Base-by-base conservation (phyloP, 2,797 vertebrate species). In the Mormyrops boulengeri region DNA sequence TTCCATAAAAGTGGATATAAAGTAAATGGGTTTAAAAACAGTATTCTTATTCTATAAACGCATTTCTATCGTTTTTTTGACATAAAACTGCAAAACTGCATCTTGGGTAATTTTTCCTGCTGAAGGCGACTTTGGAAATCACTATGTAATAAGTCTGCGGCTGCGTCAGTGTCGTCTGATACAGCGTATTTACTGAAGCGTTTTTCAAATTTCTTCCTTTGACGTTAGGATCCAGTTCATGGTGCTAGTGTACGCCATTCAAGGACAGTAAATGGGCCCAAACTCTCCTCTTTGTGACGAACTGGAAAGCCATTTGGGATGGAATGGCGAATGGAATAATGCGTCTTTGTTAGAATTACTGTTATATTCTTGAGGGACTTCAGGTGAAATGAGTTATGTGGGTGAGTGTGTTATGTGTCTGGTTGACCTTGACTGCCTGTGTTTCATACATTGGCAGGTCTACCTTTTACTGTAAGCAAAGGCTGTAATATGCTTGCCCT, bases 401-500 rank as follows among this genome's bases (percentile, higher is more conserved):
- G 52, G 26, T 55, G 52, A 22, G 38, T 88, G 47, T 82, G 47
- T 90, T 91, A 89, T 69, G 77, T 88, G 30, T 60, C 41, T 90
- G 86, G 1, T 30, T 73, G 34, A 88, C 62, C 49, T 41, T 62
- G 49, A 73, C 34, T 85, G 85, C 50, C 22, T 34, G 53, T 53
- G 55, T 90, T 38, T 9, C 44, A 12, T 44, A 69, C 26, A 47
- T 89, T 87, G 60, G 57, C 34, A 82, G 50, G 22, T 52, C 19
- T 69, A 1, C 50, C 47, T 52, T 47, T 52, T 49, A 49, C 82
- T 85, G 91, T 90, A 90, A 57, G 62, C 50, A 7, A 86, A 88
- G 22, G 14, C 82, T 19, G 55, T 85, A 88, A n/a, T 86, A 50
- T 91, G 30, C 88, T 69, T 90, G 77, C 91, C 92, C 92, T 94